Conservation (phyloP, 1,140 invertebrate species). For the Sinonovacula constricta region DNA sequence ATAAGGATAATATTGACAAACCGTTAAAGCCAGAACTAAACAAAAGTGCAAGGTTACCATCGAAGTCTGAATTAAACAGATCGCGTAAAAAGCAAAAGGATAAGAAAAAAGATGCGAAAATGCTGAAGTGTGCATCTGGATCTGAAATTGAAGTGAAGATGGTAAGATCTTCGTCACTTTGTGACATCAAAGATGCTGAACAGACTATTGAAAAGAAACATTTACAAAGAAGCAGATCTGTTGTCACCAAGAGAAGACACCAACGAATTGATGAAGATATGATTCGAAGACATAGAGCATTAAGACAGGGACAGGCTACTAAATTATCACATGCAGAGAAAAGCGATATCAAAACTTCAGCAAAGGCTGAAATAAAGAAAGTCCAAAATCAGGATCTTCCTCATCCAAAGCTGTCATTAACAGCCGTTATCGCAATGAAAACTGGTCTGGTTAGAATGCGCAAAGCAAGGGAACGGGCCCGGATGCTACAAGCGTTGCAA, state of each 20-base stretch:
- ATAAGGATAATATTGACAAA: too few relatives aligned
- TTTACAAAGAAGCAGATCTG: not conserved
- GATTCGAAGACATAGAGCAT: too few relatives aligned
- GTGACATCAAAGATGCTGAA: not conserved
- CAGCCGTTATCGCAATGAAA: conserved; percentile 53
- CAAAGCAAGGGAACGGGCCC: conserved; percentile 45
- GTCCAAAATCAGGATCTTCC: not conserved
- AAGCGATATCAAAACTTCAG: not conserved
- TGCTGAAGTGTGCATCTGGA: too few relatives aligned
- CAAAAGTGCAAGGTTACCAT: too few relatives aligned
- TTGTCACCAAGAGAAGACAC: not conserved
- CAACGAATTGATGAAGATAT: too few relatives aligned
- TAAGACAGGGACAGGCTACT: not conserved
- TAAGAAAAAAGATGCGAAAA: too few relatives aligned
- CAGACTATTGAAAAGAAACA: not conserved
- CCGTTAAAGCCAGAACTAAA: too few relatives aligned
- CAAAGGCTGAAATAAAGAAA: not conserved
- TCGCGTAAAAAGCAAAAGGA: too few relatives aligned
- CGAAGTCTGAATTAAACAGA: too few relatives aligned
- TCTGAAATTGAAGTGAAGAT: too few relatives aligned
- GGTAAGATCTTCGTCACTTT: not conserved
- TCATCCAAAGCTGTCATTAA: conserved; percentile 47
- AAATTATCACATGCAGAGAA: too few relatives aligned
- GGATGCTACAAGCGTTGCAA: not conserved
- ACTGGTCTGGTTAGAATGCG: conserved; percentile 37